Evolutionary conservation across 2,113 vertebrate species (phyloP).

Genomic region (Carassius carassius): DNA sequence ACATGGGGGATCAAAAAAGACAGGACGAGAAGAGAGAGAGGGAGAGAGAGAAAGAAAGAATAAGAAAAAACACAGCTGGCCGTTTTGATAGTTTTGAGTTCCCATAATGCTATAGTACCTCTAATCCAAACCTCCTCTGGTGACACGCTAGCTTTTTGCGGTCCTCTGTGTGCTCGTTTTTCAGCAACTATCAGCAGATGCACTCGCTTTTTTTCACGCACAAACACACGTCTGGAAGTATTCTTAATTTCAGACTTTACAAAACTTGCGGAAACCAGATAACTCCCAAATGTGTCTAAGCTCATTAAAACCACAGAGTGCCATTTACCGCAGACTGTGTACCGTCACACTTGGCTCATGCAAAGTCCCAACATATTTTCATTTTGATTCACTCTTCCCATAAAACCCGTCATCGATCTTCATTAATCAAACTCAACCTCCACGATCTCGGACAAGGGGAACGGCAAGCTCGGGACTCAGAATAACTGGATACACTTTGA

Average conservation of each 20-base stretch:
- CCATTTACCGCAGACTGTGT: slow-evolving; percentile 65
- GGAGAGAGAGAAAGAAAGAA: slow-evolving; percentile 23
- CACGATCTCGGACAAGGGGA: slow-evolving; percentile 52
- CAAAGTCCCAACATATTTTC: slow-evolving; percentile 72
- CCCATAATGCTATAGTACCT: slow-evolving; percentile 52
- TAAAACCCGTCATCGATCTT: slow-evolving; percentile 78
- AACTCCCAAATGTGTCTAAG: slow-evolving; percentile 71
- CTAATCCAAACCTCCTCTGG: slow-evolving; percentile 37
- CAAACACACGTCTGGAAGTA: slow-evolving; percentile 41
- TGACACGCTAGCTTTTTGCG: slow-evolving; percentile 36
- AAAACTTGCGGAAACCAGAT: slow-evolving; percentile 66
- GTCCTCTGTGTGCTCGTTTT: slow-evolving; percentile 11
- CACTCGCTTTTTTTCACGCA: not conserved
- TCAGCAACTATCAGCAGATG: slow-evolving; percentile 4
- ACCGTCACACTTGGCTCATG: slow-evolving; percentile 63
- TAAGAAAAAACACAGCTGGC: slow-evolving; percentile 62
- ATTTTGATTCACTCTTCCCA: slow-evolving; percentile 71
- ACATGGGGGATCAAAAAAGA: slow-evolving; percentile 47
- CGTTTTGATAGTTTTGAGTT: slow-evolving; percentile 55
- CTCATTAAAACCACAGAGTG: slow-evolving; percentile 69
- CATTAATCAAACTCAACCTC: slow-evolving; percentile 72
- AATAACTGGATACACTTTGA: slow-evolving; percentile 58
- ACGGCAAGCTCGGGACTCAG: slow-evolving; percentile 37
- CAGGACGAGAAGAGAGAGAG: slow-evolving; percentile 31
- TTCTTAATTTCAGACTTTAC: slow-evolving; percentile 43